Conservation (phyloP, 2,797 vertebrate genomes). For the Helarctos malayanus region DNA sequence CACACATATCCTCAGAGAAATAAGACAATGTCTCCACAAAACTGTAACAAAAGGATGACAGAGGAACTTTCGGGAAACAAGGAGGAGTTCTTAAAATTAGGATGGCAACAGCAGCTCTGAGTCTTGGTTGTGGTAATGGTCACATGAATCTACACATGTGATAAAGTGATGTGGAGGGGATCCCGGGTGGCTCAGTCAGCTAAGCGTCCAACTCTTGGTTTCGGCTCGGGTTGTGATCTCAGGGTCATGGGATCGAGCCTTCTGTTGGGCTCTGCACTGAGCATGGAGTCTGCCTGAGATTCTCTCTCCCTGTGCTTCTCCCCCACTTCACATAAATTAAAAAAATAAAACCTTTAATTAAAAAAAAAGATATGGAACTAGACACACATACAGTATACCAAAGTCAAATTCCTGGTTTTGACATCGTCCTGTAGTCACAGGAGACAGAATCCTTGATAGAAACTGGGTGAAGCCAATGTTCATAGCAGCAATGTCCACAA, state of each 20-base stretch:
- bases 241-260: background rate
- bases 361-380: background rate
- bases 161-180: background rate
- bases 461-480: background rate
- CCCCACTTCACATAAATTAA: background rate
- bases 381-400: background rate
- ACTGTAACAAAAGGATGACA: background rate
- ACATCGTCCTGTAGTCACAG: background rate
- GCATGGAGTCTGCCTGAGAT: background rate
- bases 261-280: background rate
- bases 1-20: background rate
- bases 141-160: background rate
- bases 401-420: background rate
- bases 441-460: background rate
- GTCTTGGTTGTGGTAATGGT: background rate
- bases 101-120: background rate
- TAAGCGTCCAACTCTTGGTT: too few species aligned
- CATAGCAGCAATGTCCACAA: too few species aligned
- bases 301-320: background rate
- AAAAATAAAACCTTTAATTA: background rate
- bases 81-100: constrained; percentile 2
- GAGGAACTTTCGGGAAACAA: background rate
- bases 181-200: background rate
- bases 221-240: background rate
- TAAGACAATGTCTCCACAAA: background rate